A percentile compares a stretch with the other conserved stretches of the same genome.
Evolutionary conservation across 2,113 vertebrate genomes (phyloP).

Genomic region (Stegostoma tigrinum): DNA sequence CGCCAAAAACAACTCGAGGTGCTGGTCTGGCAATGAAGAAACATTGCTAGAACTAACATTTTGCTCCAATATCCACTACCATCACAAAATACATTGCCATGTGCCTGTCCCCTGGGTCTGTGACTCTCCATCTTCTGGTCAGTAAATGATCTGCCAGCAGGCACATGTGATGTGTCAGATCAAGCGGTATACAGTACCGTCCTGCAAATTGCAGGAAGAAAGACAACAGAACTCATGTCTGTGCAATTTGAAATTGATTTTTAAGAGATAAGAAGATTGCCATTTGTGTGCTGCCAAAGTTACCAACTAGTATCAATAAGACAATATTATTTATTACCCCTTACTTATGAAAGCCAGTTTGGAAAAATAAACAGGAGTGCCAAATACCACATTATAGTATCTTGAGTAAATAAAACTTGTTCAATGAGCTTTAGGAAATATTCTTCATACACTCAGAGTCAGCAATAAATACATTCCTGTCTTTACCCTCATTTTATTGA

Average conservation of each 20-base stretch:
- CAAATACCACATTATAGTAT: not conserved
- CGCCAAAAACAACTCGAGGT: not conserved
- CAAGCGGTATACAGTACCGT: not conserved
- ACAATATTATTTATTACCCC: not conserved
- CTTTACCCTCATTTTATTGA: not conserved
- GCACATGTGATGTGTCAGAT: not conserved
- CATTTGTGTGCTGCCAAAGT: not conserved
- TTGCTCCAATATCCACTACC: not conserved
- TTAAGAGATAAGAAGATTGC: not conserved
- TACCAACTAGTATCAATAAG: not conserved
- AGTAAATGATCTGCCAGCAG: not conserved
- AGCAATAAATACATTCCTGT: conserved; percentile 17
- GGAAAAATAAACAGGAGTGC: not conserved
- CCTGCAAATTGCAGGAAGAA: not conserved
- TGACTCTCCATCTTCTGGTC: not conserved
- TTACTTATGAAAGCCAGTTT: not conserved
- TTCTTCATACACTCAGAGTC: not conserved
- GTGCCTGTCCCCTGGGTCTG: not conserved
- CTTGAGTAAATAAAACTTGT: not conserved
- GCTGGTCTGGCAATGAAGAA: conserved; percentile 21
- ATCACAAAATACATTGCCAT: not conserved
- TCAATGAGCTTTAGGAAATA: not conserved
- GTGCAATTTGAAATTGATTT: not conserved
- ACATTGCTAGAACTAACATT: not conserved
- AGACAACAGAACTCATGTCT: not conserved